phyloP scores from a whole-genome alignment of 2,113 vertebrate species.

The Anoura caudifer region DNA sequence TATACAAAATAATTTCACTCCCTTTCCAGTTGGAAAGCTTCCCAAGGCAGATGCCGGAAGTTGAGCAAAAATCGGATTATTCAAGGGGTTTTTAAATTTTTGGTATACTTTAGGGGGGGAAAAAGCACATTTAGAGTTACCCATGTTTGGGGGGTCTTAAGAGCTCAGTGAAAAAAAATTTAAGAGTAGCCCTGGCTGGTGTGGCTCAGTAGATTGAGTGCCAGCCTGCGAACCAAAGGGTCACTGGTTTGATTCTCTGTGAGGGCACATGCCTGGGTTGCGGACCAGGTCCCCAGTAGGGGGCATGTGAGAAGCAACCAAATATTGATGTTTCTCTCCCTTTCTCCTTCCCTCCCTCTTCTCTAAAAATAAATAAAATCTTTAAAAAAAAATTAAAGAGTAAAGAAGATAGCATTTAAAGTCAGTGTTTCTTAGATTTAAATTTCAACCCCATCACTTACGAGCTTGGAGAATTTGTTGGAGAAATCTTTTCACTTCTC shows the following conservation, averaged over 20 bases:
- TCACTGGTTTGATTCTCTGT: too few species aligned
- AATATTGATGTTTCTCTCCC: too few species aligned
- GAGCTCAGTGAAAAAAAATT: not conserved
- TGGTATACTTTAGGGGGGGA: not conserved
- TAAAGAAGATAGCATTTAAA: not conserved
- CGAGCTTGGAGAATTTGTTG: not conserved
- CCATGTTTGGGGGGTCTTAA: not conserved
- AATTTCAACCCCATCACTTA: not conserved
- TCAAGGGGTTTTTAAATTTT: constrained; percentile 33
- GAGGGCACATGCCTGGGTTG: too few species aligned
- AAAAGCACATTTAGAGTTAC: constrained; percentile 27
- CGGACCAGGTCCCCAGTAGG: too few species aligned
- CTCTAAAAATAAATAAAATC: too few species aligned
- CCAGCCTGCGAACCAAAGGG: too few species aligned
- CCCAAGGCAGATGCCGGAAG: not conserved
- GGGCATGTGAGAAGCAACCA: too few species aligned
- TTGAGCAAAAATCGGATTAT: not conserved
- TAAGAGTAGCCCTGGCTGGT: not conserved
- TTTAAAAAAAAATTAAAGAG: not conserved
- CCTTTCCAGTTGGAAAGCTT: constrained; percentile 4
- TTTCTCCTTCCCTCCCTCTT: too few species aligned
- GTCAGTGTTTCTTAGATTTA: not conserved
- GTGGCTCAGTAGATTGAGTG: too few species aligned
- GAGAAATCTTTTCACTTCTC: not conserved
- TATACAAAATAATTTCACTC: constrained; percentile 36